Evolutionary conservation across 2,113 vertebrate genomes (phyloP).

Genomic region (Athene noctua): DNA sequence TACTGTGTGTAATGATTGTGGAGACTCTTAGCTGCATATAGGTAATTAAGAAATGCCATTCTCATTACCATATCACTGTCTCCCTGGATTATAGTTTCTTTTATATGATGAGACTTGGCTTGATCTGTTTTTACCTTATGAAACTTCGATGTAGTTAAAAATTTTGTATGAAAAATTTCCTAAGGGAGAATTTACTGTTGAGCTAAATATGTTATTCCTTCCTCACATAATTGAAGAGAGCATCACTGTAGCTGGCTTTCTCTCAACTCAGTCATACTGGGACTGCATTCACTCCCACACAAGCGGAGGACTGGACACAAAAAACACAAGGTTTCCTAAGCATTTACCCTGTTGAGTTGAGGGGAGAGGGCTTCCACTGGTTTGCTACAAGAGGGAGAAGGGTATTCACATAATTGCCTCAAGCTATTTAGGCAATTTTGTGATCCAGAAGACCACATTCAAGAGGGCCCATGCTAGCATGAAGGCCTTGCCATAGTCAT

Average conservation of each 20-base stretch:
- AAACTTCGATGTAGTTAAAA: neutral
- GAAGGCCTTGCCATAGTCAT: neutral
- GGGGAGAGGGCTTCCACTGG: neutral
- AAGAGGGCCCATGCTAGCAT: neutral
- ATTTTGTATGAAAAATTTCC: neutral
- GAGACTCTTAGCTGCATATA: neutral
- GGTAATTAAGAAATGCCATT: slow-evolving; percentile 9
- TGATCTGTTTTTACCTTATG: neutral
- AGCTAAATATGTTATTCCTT: neutral
- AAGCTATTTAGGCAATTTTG: neutral
- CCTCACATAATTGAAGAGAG: neutral
- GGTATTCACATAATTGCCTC: neutral
- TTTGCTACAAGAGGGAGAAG: neutral
- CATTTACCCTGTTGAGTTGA: neutral
- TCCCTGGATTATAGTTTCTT: neutral
- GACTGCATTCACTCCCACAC: accelerated
- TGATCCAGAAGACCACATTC: neutral
- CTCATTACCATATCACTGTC: neutral
- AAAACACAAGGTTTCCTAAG: neutral
- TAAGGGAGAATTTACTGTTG: neutral
- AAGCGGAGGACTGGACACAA: accelerated
- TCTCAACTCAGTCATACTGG: accelerated
- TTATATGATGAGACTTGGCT: neutral
- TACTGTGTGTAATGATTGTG: neutral
- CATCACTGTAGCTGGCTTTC: neutral